phyloP scores from a whole-genome alignment of 2,888 invertebrate genomes.

The Sarcophaga subvicina region DNA sequence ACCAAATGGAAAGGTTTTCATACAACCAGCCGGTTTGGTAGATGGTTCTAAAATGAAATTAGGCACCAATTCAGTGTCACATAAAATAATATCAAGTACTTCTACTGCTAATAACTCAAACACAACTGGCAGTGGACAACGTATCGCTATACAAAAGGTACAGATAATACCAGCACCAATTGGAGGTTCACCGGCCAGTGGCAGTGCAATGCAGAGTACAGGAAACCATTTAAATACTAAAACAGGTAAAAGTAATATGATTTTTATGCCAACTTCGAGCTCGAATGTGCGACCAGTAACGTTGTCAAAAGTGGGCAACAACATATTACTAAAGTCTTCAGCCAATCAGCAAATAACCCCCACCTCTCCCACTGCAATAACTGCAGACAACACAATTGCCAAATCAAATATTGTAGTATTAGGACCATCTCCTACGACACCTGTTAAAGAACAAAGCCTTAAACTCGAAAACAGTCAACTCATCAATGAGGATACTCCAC shows the following conservation, averaged over 20 bases:
- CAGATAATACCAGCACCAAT: constrained; percentile 78
- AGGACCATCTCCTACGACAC: constrained; percentile 67
- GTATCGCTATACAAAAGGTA: constrained; percentile 80
- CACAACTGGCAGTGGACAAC: constrained; percentile 73
- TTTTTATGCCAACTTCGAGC: constrained; percentile 77
- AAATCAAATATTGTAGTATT: constrained; percentile 78
- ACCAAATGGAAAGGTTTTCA: constrained; percentile 80
- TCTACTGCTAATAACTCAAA: constrained; percentile 68
- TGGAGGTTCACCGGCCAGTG: constrained; percentile 70
- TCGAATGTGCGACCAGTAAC: constrained; percentile 65
- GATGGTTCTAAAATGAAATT: constrained; percentile 70
- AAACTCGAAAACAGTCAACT: constrained; percentile 74
- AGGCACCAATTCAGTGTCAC: constrained; percentile 64
- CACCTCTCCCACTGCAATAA: constrained; percentile 62
- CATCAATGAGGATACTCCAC: constrained; percentile 85
- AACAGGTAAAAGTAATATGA: constrained; percentile 78
- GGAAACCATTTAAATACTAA: constrained; percentile 67
- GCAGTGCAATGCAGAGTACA: constrained; percentile 62
- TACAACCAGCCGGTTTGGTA: constrained; percentile 76
- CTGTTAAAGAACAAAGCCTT: constrained; percentile 39
- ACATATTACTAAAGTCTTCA: constrained; percentile 58
- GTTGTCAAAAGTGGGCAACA: constrained; percentile 70
- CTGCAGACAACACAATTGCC: constrained; percentile 70
- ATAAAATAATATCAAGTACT: constrained; percentile 69
- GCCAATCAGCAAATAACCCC: constrained; percentile 52